Evolutionary conservation across 2,888 invertebrate species (phyloP).

Genomic region (Drosophila phalerata): DNA sequence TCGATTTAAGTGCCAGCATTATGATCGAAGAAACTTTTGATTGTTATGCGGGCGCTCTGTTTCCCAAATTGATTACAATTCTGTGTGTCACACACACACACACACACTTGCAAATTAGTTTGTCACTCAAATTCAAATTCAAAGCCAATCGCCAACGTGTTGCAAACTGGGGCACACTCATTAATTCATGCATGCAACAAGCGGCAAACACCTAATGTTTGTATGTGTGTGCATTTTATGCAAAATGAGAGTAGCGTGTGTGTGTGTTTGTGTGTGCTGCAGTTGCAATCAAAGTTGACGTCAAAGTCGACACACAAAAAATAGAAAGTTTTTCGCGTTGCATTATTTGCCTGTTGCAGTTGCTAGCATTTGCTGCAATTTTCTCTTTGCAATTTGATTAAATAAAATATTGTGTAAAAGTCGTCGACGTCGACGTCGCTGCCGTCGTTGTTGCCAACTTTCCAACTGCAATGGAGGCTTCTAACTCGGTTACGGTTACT

Average conservation of each 20-base stretch:
- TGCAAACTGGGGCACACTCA: conserved; percentile 64
- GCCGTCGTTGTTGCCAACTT: conserved; percentile 55
- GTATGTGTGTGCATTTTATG: conserved; percentile 19
- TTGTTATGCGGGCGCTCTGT: conserved; percentile 15
- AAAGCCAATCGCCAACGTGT: conserved; percentile 36
- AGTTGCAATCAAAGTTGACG: conserved; percentile 56
- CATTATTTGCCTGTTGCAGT: conserved; percentile 57
- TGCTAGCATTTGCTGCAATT: conserved; percentile 67
- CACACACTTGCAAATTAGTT: conserved; percentile 24
- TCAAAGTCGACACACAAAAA: conserved; percentile 69
- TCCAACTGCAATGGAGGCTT: conserved; percentile 72
- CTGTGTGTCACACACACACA: conserved; percentile 5
- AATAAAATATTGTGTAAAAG: conserved; percentile 83
- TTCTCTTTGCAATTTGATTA: conserved; percentile 83
- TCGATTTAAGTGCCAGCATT: not conserved
- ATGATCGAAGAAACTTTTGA: conserved; percentile 2
- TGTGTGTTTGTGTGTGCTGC: conserved; percentile 38
- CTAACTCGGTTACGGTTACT: conserved; percentile 79
- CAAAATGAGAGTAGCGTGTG: conserved; percentile 6
- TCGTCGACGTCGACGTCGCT: conserved; percentile 32
- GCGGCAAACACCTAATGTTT: conserved; percentile 42
- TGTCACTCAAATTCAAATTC: conserved; percentile 53
- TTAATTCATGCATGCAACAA: conserved; percentile 73
- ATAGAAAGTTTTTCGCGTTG: conserved; percentile 79
- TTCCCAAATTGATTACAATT: conserved; percentile 4